A percentile compares a stretch with the other conserved stretches of the same genome.
phyloP scores from a whole-genome alignment of 1,140 invertebrate genomes.

The Danaus melanippus region DNA sequence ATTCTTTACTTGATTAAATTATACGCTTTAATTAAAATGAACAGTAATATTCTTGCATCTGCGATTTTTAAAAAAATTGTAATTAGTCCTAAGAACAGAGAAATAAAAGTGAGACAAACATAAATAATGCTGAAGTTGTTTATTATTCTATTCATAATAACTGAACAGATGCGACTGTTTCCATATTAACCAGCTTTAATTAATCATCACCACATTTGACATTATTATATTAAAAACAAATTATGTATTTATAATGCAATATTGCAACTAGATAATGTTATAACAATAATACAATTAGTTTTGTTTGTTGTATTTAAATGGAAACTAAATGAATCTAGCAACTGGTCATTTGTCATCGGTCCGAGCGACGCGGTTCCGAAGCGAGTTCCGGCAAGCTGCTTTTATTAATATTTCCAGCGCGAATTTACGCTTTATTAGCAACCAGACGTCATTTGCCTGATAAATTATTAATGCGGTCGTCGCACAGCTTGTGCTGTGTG shows the following conservation, averaged over 20 bases:
- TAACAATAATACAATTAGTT: constrained; percentile 19
- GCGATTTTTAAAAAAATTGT: too few species aligned
- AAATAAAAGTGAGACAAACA: too few species aligned
- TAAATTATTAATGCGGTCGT: constrained; percentile 70
- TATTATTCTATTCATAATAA: too few species aligned
- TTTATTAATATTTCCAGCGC: constrained; percentile 70
- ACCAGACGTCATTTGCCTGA: constrained; percentile 68
- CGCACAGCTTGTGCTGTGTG: constrained; percentile 54
- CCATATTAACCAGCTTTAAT: too few species aligned
- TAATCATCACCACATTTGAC: too few species aligned
- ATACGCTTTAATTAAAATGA: too few species aligned
- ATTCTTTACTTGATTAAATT: too few species aligned
- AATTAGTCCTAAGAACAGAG: too few species aligned
- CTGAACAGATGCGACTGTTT: too few species aligned
- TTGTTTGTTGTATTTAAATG: constrained; percentile 54
- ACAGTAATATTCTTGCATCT: too few species aligned
- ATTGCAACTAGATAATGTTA: not conserved
- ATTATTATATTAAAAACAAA: too few species aligned
- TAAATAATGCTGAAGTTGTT: too few species aligned
- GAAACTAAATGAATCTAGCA: constrained; percentile 61
- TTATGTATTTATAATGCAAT: not conserved
- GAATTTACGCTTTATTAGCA: constrained; percentile 68
- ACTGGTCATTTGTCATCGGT: constrained; percentile 62
- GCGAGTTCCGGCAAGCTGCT: constrained; percentile 60
- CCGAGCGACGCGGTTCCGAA: constrained; percentile 34